Percentiles rank a stretch among this genome's conserved stretches.
phyloP scores from a whole-genome alignment of 2,888 invertebrate genomes.

The Spodoptera picta region DNA sequence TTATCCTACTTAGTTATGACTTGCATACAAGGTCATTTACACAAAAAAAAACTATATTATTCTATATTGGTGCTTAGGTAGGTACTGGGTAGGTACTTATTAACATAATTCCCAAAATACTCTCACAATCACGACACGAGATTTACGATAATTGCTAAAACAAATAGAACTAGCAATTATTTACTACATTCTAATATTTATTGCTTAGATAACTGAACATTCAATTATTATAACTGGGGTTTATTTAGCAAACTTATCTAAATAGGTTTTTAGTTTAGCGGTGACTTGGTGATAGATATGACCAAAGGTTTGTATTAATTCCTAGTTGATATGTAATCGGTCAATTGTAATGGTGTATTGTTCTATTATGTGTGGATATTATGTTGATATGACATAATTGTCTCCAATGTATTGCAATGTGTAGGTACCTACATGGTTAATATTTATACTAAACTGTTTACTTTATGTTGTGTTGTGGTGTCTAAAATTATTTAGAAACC shows the following conservation, averaged over 20 bases:
- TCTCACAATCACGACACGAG: slow-evolving; percentile 3
- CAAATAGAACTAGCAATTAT: slow-evolving; percentile 8
- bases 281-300: slow-evolving; percentile 17
- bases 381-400: no score
- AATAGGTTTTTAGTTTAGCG: slow-evolving; percentile 46
- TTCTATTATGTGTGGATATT: no score
- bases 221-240: slow-evolving; percentile 35
- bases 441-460: no score
- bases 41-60: no score
- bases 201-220: slow-evolving; percentile 16
- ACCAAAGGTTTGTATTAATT: slow-evolving; percentile 23
- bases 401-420: no score
- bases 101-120: slow-evolving; percentile 4
- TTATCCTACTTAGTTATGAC: no score
- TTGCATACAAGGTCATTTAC: no score
- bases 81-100: no score
- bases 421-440: no score
- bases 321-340: neutral
- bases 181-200: slow-evolving; percentile 27
- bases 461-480: no score
- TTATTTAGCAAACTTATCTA: slow-evolving; percentile 39
- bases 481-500: no score
- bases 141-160: slow-evolving; percentile 17
- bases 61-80: no score
- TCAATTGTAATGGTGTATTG: neutral